Base-by-base conservation (phyloP, 2,797 vertebrate species). In the Heliangelus exortis region DNA sequence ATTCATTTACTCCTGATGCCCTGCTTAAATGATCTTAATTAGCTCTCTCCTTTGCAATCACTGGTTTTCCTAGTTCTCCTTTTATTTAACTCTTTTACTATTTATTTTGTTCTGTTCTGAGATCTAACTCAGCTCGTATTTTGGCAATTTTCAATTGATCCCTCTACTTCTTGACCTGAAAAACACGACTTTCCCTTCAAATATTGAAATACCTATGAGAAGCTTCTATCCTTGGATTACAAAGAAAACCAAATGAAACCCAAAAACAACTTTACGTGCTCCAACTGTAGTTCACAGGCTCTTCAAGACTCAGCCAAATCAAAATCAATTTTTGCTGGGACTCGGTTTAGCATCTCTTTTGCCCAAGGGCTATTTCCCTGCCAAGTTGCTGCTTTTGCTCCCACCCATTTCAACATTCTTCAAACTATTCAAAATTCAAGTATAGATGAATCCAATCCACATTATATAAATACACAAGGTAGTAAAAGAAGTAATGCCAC, bases 291-390 rank as follows among this genome's bases (percentile, higher is more conserved):
- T 86, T 95, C 91, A 88, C 69, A 90, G 78, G 93, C 55, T 87
- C 82, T 91, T 90, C 73, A 55, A 47, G 39, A 80, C 87, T 79
- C 92, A 90, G 95, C 94, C 89, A 96, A 96, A 94, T 93, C 79
- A 88, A 94, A 94, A 96, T 89, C 95, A 95, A 47, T 96, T 96
- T 96, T 92, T 92, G 59, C 87, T 86, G 91, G 80, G 93, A 81
- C 92, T 94, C 76, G 50, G 84, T 87, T 95, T 92, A 96, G 79
- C 76, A 93, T 93, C 92, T 93, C 87, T 88, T 78, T 95, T 94
- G 95, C 94, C 94, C 87, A 90, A 89, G 92, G 94, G 91, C 59
- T 95, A 15, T 95, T 96, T 96, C 83, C 47, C 73, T 94, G 91
- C 92, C 96, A 96, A 95, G 89, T 82, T 92, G 89, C 82, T 90